Evolutionary conservation across 2,888 invertebrate genomes (phyloP).

Genomic region (Metellina segmentata): DNA sequence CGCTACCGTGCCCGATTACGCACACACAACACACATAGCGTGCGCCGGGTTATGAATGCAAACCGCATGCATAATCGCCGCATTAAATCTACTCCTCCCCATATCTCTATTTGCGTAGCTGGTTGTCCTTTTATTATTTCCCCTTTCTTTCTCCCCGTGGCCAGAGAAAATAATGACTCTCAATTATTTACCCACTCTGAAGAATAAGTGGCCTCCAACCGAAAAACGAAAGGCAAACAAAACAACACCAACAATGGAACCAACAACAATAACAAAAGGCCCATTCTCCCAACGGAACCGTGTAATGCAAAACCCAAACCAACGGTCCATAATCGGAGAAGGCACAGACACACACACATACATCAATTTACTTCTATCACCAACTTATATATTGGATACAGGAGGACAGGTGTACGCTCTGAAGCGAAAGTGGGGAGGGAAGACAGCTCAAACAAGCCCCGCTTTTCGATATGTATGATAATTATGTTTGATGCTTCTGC

Average conservation of each 20-base stretch:
- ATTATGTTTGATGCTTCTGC: constrained; percentile 14
- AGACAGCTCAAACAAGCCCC: constrained; percentile 14
- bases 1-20: not conserved
- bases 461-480: constrained; percentile 48
- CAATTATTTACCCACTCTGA: constrained; percentile 43
- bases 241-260: constrained; percentile 6
- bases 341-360: not conserved
- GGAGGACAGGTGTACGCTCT: not conserved
- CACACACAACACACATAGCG: not conserved
- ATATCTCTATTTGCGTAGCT: constrained; percentile 39
- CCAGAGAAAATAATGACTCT: not conserved
- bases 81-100: constrained; percentile 16
- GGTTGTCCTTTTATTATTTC: not conserved
- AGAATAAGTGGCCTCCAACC: constrained; percentile 38
- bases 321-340: not conserved
- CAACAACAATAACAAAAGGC: not conserved
- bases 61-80: constrained; percentile 17
- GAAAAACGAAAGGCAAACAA: constrained; percentile 7
- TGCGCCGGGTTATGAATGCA: constrained; percentile 20
- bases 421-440: not conserved
- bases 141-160: not conserved
- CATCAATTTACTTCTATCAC: constrained; percentile 5
- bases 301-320: constrained; percentile 24
- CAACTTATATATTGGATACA: constrained; percentile 18
- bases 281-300: not conserved